Base-by-base conservation (phyloP, 2,888 invertebrate genomes). In the Drosophila picticornis region DNA sequence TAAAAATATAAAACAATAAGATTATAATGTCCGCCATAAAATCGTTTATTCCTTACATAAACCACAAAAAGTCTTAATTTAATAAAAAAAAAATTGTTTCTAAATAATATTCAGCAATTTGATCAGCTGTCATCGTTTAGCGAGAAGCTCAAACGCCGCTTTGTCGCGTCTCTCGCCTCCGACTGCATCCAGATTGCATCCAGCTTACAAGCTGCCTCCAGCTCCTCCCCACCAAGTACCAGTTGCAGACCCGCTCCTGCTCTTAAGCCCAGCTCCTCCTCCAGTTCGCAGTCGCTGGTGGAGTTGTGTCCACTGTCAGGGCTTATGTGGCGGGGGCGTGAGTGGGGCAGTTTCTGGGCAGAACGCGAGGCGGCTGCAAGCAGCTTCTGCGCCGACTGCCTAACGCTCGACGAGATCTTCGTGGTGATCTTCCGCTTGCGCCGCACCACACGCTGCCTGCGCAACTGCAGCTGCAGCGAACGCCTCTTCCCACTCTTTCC, bases 301-400 rank as follows among this genome's bases (percentile, higher is more conserved):
- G 93, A 93, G 77, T 93, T 93, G 66, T 92, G 92, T 0, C 93
- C 93, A 59, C 93, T 93, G 69, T 93, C 93, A 22, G 93, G 93
- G 63, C 93, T 92, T 11, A 90, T 93, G 90, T 63, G 80, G 22
- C 32, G 62, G 32, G 40, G 16, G 2, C 27, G 72, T 40, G 68
- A 48, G 29, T 48, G 48, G 11, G 75, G 75, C 48, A 55, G 38
- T 70, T 71, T 81, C 58, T 71, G 79, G 29, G 57, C 77, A n/a
- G 75, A 80, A 48, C 63, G 75, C 19, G 68, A 72, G 22, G 75
- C 80, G 0, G 77, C 77, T n/a, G 80, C 81, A 11, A 91, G 79
- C 1, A 78, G 72, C 53, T 78, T 92, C 67, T 92, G 92, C 4
- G 92, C 92, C 19, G 92, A 91, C 81, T 82, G 90, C 40, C 87